Percentiles rank a stretch among this genome's conserved stretches.
Conservation (phyloP, 2,113 vertebrate species). For the Stegastes partitus region DNA sequence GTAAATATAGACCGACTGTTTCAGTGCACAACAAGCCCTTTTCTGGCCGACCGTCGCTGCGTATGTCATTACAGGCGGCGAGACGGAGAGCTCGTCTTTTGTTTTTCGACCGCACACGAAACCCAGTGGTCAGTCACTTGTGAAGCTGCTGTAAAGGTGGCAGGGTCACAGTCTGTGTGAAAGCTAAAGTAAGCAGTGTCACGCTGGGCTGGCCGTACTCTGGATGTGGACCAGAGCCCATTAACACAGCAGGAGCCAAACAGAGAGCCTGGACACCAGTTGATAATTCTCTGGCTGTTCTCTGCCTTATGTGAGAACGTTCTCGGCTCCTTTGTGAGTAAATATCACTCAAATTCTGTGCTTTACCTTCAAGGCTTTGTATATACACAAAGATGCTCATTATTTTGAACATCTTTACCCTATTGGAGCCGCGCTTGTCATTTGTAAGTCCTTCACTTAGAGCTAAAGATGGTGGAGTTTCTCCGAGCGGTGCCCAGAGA, state of each 20-base stretch:
- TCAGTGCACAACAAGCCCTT: not conserved
- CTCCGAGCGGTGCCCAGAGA: not conserved
- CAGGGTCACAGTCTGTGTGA: conserved; percentile 25
- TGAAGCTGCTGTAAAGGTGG: conserved; percentile 47
- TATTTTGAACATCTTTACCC: conserved; percentile 19
- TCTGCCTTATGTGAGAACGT: conserved; percentile 2
- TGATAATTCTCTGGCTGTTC: conserved; percentile 30
- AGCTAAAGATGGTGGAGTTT: not conserved
- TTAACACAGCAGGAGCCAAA: conserved; percentile 57
- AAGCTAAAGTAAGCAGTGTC: conserved; percentile 21
- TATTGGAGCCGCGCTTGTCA: not conserved
- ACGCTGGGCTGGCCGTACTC: conserved; percentile 42
- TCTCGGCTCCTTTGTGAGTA: conserved; percentile 1
- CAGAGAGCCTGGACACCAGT: conserved; percentile 12
- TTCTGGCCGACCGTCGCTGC: not conserved
- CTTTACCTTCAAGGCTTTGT: not conserved
- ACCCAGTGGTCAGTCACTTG: conserved; percentile 22
- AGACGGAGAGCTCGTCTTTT: conserved; percentile 3
- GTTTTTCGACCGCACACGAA: conserved; percentile 23
- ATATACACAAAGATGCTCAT: not conserved
- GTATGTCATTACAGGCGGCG: not conserved
- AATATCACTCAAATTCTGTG: too few species aligned
- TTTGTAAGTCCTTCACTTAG: conserved; percentile 10
- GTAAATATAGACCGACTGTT: not conserved
- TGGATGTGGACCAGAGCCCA: conserved; percentile 54